Evolutionary conservation across 2,888 invertebrate genomes (phyloP).

Genomic region (Serripes groenlandicus): DNA sequence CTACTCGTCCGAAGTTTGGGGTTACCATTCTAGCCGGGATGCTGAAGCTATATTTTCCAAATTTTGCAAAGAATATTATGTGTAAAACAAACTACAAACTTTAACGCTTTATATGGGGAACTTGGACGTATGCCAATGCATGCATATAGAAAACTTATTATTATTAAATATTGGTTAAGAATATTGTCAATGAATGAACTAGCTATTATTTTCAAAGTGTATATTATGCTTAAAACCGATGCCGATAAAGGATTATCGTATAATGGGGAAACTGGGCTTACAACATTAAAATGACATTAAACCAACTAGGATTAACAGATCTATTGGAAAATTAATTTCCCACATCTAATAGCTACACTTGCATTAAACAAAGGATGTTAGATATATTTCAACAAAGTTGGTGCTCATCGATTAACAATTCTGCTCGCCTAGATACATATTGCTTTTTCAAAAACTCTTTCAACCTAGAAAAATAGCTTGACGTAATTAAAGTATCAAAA

Average conservation of each 20-base stretch:
- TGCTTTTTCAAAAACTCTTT: constrained; percentile 1
- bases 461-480: constrained; percentile 18
- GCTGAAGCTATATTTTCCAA: background rate
- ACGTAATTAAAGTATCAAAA: constrained; percentile 2
- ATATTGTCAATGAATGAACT: background rate
- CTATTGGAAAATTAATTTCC: constrained; percentile 11
- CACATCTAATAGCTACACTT: background rate
- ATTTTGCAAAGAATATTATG: constrained; percentile 8
- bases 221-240: constrained; percentile 15
- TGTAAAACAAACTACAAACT: constrained; percentile 23
- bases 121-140: background rate
- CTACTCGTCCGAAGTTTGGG: constrained; percentile 19
- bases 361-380: constrained; percentile 24
- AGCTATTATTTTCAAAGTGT: background rate
- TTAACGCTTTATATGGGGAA: constrained; percentile 15
- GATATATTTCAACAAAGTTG: constrained; percentile 24
- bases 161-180: constrained; percentile 23
- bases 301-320: constrained; percentile 15
- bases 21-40: background rate
- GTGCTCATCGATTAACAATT: constrained; percentile 18
- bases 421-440: constrained; percentile 16
- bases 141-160: background rate
- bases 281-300: constrained; percentile 12
- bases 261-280: constrained; percentile 26
- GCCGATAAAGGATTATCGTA: constrained; percentile 11